phyloP scores from a whole-genome alignment of 2,797 vertebrate genomes.

The Eutrigla gurnardus region DNA sequence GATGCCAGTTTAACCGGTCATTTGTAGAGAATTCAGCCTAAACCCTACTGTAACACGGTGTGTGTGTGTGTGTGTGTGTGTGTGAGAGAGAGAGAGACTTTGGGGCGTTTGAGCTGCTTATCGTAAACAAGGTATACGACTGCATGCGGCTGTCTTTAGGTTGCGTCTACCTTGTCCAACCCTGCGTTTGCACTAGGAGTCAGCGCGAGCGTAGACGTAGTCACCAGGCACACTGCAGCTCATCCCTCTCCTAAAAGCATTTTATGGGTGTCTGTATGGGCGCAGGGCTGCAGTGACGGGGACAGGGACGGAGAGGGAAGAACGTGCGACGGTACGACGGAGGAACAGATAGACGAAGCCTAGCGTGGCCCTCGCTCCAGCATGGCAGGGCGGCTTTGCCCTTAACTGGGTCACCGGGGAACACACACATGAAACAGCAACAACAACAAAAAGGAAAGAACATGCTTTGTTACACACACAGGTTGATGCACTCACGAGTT shows the following conservation, averaged over 20 bases:
- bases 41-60: conserved; percentile 54
- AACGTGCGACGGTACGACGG: conserved; percentile 41
- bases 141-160: conserved; percentile 37
- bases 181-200: conserved; percentile 53
- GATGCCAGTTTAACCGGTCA: conserved; percentile 39
- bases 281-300: conserved; percentile 73
- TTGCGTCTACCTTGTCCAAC: conserved; percentile 55
- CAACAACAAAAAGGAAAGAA: conserved; percentile 57
- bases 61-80: conserved; percentile 23
- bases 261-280: conserved; percentile 79
- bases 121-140: conserved; percentile 35
- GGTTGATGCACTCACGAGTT: conserved; percentile 37
- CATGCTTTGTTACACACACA: conserved; percentile 43
- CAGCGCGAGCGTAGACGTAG: conserved; percentile 50
- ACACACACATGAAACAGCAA: conserved; percentile 73
- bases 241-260: conserved; percentile 73
- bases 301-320: conserved; percentile 53
- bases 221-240: conserved; percentile 71
- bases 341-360: conserved; percentile 43
- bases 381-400: conserved; percentile 67
- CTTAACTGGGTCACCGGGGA: conserved; percentile 83
- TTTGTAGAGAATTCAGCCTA: conserved; percentile 42
- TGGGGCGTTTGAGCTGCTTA: conserved; percentile 32
- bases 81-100: conserved; percentile 9
- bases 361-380: conserved; percentile 51